These are phyloP conservation scores for Clarias laeviceps DNA, from an alignment of 2,797 vertebrate genomes.

Conservation along the genomic window DNA sequence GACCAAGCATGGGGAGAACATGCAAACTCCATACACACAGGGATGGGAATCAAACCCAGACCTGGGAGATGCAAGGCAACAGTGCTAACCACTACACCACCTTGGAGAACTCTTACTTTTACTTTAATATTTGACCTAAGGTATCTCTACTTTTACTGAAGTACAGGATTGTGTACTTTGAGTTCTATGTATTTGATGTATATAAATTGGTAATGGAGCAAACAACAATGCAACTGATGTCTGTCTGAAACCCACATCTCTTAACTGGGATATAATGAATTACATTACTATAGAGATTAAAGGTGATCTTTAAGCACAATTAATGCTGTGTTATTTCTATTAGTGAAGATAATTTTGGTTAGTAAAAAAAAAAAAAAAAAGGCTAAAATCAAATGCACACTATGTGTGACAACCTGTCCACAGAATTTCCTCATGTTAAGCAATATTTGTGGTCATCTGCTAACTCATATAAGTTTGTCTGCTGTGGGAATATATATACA, in stretches of 20 bases:
- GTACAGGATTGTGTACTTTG: not conserved
- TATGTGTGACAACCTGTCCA: not conserved
- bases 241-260: not conserved
- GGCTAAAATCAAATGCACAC: not conserved
- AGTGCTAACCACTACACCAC: too few relatives aligned
- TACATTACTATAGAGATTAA: not conserved
- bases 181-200: not conserved
- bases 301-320: not conserved
- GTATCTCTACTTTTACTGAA: too few relatives aligned
- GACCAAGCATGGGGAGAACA: too few relatives aligned
- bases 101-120: too few relatives aligned
- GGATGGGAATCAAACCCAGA: too few relatives aligned
- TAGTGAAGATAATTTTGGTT: not conserved
- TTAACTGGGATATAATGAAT: not conserved
- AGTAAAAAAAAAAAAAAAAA: not conserved
- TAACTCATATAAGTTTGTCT: slow-evolving; percentile 44
- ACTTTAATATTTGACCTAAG: too few relatives aligned
- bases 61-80: too few relatives aligned
- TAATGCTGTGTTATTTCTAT: slow-evolving; percentile 1
- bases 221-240: not conserved
- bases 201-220: not conserved
- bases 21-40: too few relatives aligned
- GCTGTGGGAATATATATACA: slow-evolving; percentile 38
- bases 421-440: slow-evolving; percentile 23
- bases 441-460: slow-evolving; percentile 49